Evolutionary conservation across 1,140 invertebrate genomes (phyloP).

Genomic region (Macrostomum lignano): DNA sequence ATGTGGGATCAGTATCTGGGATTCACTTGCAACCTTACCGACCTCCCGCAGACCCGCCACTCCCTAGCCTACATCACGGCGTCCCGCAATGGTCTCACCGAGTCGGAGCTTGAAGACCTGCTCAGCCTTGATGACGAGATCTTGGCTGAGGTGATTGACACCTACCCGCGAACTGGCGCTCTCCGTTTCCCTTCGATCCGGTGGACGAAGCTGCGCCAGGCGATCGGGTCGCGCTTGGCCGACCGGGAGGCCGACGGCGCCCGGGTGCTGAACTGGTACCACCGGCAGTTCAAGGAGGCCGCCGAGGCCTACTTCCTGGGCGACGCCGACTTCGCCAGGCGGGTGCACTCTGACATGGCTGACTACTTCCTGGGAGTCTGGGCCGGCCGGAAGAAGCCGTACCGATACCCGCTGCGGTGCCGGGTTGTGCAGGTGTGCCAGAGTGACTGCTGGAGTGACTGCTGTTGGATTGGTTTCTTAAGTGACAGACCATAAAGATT

Average conservation of each 20-base stretch:
- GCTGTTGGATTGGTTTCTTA: too few relatives aligned
- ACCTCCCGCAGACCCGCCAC: too few relatives aligned
- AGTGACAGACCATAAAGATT: too few relatives aligned
- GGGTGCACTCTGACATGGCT: conserved; percentile 14
- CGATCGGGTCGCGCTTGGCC: conserved; percentile 52
- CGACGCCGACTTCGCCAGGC: conserved; percentile 7
- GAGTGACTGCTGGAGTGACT: too few relatives aligned
- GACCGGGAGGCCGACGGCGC: too few relatives aligned
- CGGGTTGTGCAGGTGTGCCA: too few relatives aligned
- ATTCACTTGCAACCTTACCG: too few relatives aligned
- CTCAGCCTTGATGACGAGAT: conserved; percentile 19
- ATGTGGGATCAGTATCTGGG: too few relatives aligned
- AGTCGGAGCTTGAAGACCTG: conserved; percentile 18
- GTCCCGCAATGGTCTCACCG: conserved; percentile 13
- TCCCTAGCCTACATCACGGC: conserved; percentile 40
- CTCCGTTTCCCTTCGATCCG: conserved; percentile 56
- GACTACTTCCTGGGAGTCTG: conserved; percentile 19
- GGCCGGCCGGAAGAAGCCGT: conserved; percentile 57
- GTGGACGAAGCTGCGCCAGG: conserved; percentile 56
- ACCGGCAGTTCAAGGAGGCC: conserved; percentile 11
- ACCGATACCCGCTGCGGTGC: conserved; percentile 78
- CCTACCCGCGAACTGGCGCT: too few relatives aligned
- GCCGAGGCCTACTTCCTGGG: conserved; percentile 11
- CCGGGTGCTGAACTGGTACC: conserved; percentile 25
- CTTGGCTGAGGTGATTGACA: conserved; percentile 11